Conservation (phyloP, 1,140 invertebrate genomes). For the Lepidurus apus region DNA sequence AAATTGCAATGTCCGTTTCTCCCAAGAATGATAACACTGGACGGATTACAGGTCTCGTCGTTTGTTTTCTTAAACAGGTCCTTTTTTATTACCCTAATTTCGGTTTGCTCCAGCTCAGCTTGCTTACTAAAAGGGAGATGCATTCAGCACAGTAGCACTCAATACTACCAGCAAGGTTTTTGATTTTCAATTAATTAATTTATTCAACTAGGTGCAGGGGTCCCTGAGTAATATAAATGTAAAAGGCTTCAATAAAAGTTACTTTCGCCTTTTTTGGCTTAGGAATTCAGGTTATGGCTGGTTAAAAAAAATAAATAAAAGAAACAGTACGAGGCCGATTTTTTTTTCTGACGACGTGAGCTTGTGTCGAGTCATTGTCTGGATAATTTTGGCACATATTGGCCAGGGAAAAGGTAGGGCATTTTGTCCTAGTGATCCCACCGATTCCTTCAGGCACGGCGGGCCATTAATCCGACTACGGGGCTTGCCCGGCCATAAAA, state of each 20-base stretch:
- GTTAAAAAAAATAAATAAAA: too few relatives aligned
- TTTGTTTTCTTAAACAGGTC: slow-evolving; percentile 15
- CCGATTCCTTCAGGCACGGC: neutral
- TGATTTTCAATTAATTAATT: too few relatives aligned
- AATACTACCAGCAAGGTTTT: neutral
- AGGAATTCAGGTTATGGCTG: too few relatives aligned
- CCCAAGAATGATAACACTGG: neutral
- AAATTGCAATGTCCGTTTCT: neutral
- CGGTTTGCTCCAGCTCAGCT: neutral
- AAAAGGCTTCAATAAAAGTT: too few relatives aligned
- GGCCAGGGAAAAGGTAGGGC: neutral
- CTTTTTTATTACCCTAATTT: neutral
- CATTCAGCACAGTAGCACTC: neutral
- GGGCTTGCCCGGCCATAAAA: neutral
- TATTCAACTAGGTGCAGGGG: too few relatives aligned
- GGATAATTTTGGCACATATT: neutral
- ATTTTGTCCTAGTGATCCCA: neutral
- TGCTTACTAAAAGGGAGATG: neutral
- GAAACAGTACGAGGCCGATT: too few relatives aligned
- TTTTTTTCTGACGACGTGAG: too few relatives aligned
- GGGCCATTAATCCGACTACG: too few relatives aligned
- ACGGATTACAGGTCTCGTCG: slow-evolving; percentile 4
- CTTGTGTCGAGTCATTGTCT: too few relatives aligned
- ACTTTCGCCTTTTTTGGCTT: too few relatives aligned
- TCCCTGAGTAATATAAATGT: too few relatives aligned